Evolutionary conservation across 2,888 invertebrate species (phyloP).

Genomic region (Zelleria hepariella): DNA sequence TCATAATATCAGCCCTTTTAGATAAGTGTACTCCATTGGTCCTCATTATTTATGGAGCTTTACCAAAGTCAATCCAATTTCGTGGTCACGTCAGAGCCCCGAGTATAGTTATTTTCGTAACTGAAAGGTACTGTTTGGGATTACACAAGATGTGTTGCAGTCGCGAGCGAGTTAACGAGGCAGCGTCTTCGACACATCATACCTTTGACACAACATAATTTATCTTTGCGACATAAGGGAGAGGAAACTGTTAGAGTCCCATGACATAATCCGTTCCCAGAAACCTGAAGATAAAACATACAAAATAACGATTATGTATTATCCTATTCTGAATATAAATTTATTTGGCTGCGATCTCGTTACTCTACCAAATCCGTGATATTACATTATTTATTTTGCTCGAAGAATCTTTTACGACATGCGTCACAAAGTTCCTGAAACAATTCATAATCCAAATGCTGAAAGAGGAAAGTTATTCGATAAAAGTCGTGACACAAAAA

Average conservation of each 20-base stretch:
- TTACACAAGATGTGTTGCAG: neutral
- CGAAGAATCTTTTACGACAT: neutral
- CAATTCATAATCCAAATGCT: neutral
- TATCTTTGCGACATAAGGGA: neutral
- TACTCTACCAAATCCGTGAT: neutral
- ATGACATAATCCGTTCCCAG: neutral
- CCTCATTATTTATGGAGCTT: neutral
- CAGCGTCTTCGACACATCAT: neutral
- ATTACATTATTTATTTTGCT: neutral
- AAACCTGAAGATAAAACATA: no score
- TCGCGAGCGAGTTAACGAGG: neutral
- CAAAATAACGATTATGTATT: no score
- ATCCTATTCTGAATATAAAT: neutral
- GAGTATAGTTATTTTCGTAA: neutral
- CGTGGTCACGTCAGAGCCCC: neutral
- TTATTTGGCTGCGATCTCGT: neutral
- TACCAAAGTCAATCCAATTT: neutral
- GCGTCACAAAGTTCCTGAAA: neutral
- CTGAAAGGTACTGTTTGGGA: neutral
- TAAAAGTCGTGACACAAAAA: neutral
- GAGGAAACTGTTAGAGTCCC: neutral
- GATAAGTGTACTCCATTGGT: neutral
- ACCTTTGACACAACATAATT: neutral
- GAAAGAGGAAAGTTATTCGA: slow-evolving; percentile 1
- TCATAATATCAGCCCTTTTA: neutral